Base-by-base conservation (phyloP, 1,140 invertebrate species). In the Archivesica marissinica region DNA sequence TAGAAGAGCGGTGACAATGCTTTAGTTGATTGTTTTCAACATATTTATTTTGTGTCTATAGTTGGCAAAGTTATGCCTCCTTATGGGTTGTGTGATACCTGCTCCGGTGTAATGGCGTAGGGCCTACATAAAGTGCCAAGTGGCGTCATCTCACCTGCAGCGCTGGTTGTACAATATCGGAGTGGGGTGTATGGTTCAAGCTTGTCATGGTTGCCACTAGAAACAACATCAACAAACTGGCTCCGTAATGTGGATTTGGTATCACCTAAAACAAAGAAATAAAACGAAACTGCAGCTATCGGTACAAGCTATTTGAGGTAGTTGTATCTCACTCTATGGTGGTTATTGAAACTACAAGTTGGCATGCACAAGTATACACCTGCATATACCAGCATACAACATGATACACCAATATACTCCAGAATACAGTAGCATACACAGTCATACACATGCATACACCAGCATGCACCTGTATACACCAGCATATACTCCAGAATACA, bases 161-260 rank as follows among this genome's bases (percentile, higher is more conserved):
- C 25, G 33, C 28, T 72, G 9, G 30, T 61, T 6, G 28, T 6
- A 50, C 80, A 83, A 2, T 41, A 13, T 2, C 28, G 9, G n/a
- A 59, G 15, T 33, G 80, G 80, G 9, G 68, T 35, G 39, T 41
- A 83, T n/a, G 28, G 44, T 25, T 70, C 80, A 0, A 83, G 41
- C 11, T 44, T 33, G 4, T 41, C n/a, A 30, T 75, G 52, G 38
- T 83, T 75, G 6, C 30, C 50, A 30, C 80, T 83, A 7, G 4
- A 28, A 6, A 83, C 28, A 11, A 72, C 41, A 44, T 74, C 70
- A 6, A 11, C 15, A 30, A 75, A 83, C 30, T 74, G 66, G 25
- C 7, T 17, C 11, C 33, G 20, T 39, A 72, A 30, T 3, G 47
- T 20, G 1, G 6, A 13, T 33, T 81, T 81, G 13, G 39, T 47